Conservation (phyloP, 2,113 vertebrate genomes). For the Campylomormyrus numenius region DNA sequence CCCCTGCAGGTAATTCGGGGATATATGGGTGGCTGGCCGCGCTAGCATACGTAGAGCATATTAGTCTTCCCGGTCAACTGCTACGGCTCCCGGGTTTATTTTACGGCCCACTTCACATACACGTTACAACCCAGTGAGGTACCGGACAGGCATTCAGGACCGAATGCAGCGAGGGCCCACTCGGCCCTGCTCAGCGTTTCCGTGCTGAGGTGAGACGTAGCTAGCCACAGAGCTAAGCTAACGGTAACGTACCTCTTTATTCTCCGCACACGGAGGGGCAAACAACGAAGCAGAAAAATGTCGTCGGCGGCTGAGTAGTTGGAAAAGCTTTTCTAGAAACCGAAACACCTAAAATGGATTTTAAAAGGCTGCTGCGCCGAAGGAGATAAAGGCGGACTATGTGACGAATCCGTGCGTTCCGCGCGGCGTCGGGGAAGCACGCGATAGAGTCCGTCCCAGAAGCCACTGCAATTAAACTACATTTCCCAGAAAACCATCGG, state of each 20-base stretch:
- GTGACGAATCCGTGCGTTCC: slow-evolving; percentile 19
- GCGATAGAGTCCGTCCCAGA: not conserved
- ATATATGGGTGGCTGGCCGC: not conserved
- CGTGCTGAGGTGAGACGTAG: not conserved
- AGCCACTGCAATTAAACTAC: slow-evolving; percentile 8
- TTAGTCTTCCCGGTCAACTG: not conserved
- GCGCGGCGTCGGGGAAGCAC: slow-evolving; percentile 14
- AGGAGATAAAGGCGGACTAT: slow-evolving; percentile 21
- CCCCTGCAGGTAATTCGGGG: not conserved
- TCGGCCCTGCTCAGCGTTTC: not conserved
- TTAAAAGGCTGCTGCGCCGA: not conserved
- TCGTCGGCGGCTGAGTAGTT: not conserved
- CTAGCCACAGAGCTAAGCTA: slow-evolving; percentile 6
- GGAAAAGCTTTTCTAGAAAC: not conserved
- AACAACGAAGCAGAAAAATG: not conserved
- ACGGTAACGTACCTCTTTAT: slow-evolving; percentile 30
- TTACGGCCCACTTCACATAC: not conserved
- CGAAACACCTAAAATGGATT: slow-evolving; percentile 2
- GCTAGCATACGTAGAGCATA: not conserved
- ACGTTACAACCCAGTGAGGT: not conserved
- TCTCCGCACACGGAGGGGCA: slow-evolving; percentile 24
- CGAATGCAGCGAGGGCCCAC: not conserved
- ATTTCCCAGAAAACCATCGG: slow-evolving; percentile 17
- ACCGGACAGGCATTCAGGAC: not conserved
- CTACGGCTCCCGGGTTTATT: not conserved